phyloP scores from a whole-genome alignment of 2,888 invertebrate genomes.

The Athripsodes cinereus region DNA sequence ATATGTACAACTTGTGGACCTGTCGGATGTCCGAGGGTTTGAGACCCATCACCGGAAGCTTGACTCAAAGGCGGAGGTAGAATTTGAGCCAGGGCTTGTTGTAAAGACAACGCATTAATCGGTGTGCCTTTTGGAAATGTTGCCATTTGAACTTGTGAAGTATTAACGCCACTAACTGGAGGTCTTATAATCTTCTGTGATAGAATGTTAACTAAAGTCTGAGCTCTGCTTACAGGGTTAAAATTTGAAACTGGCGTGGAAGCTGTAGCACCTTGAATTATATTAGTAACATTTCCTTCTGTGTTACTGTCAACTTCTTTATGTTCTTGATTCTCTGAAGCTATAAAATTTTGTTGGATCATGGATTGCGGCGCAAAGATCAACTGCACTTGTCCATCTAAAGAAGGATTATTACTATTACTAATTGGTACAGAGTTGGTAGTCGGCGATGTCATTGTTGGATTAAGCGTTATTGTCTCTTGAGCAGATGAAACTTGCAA shows the following conservation, averaged over 20 bases:
- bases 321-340: slow-evolving; percentile 13
- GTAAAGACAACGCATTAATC: slow-evolving; percentile 43
- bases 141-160: slow-evolving; percentile 32
- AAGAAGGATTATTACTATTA: neutral
- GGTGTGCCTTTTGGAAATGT: slow-evolving; percentile 39
- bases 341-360: slow-evolving; percentile 13
- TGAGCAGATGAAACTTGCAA: neutral
- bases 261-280: neutral
- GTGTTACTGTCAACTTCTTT: slow-evolving; percentile 10
- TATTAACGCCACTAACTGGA: slow-evolving; percentile 29
- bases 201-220: slow-evolving; percentile 48
- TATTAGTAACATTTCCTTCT: slow-evolving; percentile 6
- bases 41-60: slow-evolving; percentile 30
- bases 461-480: slow-evolving; percentile 9
- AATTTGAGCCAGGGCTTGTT: slow-evolving; percentile 47
- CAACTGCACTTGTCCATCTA: slow-evolving; percentile 20
- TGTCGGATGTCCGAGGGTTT: slow-evolving; percentile 35
- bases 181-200: slow-evolving; percentile 47
- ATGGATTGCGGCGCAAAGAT: slow-evolving; percentile 21
- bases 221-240: slow-evolving; percentile 30
- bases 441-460: slow-evolving; percentile 6
- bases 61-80: slow-evolving; percentile 44
- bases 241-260: slow-evolving; percentile 15
- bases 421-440: neutral
- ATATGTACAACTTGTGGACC: slow-evolving; percentile 45